phyloP scores from a whole-genome alignment of 1,140 invertebrate species.

The Dryas iulia region DNA sequence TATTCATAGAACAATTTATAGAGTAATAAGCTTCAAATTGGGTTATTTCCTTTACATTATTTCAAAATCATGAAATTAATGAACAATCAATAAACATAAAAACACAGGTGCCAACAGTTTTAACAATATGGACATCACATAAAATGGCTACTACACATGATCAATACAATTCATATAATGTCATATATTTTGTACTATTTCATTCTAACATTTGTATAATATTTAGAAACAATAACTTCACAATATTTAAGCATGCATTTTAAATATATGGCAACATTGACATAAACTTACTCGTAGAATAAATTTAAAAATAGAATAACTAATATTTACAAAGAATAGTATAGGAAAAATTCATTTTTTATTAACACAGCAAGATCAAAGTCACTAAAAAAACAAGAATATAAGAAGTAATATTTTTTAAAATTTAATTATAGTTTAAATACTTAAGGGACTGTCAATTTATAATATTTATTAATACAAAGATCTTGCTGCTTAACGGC shows the following conservation, averaged over 20 bases:
- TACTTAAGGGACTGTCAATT: no score
- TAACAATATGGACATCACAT: background rate
- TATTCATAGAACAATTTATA: no score
- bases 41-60: no score
- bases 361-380: background rate
- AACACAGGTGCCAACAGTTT: background rate
- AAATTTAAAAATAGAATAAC: background rate
- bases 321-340: constrained; percentile 10
- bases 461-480: background rate
- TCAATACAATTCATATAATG: background rate
- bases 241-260: constrained; percentile 7
- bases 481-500: constrained; percentile 5
- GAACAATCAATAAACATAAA: background rate
- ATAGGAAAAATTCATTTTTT: background rate
- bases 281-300: background rate
- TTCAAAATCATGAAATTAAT: no score
- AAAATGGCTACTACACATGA: background rate
- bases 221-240: background rate
- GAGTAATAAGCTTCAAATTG: no score
- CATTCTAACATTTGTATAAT: background rate
- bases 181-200: constrained; percentile 11
- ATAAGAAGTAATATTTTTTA: background rate
- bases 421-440: no score
- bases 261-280: constrained; percentile 11
- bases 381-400: background rate